These are phyloP conservation scores for Phyto melanocephala DNA, from an alignment of 2,888 invertebrate species.

Conservation along the genomic window DNA sequence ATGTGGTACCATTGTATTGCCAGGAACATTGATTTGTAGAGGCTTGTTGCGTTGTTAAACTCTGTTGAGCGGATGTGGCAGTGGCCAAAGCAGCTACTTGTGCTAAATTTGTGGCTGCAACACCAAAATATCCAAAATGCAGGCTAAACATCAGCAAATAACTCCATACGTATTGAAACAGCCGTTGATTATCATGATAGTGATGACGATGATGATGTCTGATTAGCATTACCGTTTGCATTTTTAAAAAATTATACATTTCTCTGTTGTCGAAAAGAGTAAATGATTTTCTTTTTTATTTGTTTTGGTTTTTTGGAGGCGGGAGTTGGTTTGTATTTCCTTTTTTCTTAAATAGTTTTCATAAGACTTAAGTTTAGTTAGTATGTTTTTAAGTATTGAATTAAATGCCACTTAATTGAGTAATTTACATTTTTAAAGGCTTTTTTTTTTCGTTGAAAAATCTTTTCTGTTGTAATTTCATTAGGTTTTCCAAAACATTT, in stretches of 20 bases:
- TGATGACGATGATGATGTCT: constrained; percentile 28
- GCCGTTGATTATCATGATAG: neutral
- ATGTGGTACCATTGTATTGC: constrained; percentile 79
- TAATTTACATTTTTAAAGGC: neutral
- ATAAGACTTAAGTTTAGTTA: constrained; percentile 1
- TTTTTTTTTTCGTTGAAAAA: neutral
- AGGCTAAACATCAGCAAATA: constrained; percentile 31
- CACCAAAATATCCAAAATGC: constrained; percentile 63
- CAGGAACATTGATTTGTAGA: constrained; percentile 79
- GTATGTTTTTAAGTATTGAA: neutral
- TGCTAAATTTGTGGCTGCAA: constrained; percentile 52
- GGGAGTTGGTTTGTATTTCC: constrained; percentile 1
- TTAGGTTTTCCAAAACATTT: constrained; percentile 9
- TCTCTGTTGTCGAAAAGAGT: neutral
- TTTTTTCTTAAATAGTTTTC: constrained; percentile 8
- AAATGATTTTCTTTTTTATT: neutral
- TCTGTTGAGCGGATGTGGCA: constrained; percentile 52
- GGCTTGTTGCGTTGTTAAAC: constrained; percentile 67
- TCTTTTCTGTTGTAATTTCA: neutral
- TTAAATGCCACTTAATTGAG: neutral
- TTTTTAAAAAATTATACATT: constrained; percentile 39
- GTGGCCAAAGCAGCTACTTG: constrained; percentile 50
- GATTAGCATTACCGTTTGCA: constrained; percentile 21
- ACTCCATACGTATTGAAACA: constrained; percentile 21
- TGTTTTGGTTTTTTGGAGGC: constrained; percentile 2